phyloP scores from a whole-genome alignment of 2,113 vertebrate genomes.

The Callospermophilus lateralis region DNA sequence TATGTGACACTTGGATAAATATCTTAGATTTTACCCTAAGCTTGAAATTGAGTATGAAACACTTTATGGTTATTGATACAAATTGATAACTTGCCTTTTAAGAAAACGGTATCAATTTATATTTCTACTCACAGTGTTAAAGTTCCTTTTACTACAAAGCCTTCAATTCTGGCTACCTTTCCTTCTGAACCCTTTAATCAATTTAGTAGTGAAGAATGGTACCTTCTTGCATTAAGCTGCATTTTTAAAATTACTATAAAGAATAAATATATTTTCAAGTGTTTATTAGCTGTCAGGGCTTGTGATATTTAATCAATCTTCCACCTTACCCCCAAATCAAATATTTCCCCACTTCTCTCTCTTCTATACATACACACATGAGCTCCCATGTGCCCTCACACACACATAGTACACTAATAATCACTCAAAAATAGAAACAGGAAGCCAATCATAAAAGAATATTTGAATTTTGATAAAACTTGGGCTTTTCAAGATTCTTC shows the following conservation, averaged over 20 bases:
- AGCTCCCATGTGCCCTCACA: neutral
- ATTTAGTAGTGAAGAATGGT: neutral
- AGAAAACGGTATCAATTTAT: conserved; percentile 36
- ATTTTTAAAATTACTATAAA: neutral
- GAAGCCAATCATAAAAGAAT: conserved; percentile 27
- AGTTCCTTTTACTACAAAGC: neutral
- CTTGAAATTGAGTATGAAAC: neutral
- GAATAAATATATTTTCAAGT: conserved; percentile 1
- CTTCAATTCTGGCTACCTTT: neutral
- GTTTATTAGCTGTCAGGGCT: conserved; percentile 8
- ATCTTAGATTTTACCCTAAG: conserved; percentile 11
- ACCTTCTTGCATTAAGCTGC: neutral
- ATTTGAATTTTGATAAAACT: neutral
- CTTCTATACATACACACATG: no score
- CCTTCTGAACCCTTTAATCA: neutral
- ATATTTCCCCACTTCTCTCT: neutral
- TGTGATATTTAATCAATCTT: neutral
- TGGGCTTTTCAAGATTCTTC: neutral
- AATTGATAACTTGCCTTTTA: conserved; percentile 8
- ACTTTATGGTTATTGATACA: conserved; percentile 27
- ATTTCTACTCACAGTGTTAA: conserved; percentile 18
- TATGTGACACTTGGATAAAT: conserved; percentile 18
- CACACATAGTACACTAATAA: conserved; percentile 1
- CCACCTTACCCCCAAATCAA: neutral
- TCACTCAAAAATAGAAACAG: conserved; percentile 45